Conservation (phyloP, 2,797 vertebrate species). For the Dromococcyx pavoninus region DNA sequence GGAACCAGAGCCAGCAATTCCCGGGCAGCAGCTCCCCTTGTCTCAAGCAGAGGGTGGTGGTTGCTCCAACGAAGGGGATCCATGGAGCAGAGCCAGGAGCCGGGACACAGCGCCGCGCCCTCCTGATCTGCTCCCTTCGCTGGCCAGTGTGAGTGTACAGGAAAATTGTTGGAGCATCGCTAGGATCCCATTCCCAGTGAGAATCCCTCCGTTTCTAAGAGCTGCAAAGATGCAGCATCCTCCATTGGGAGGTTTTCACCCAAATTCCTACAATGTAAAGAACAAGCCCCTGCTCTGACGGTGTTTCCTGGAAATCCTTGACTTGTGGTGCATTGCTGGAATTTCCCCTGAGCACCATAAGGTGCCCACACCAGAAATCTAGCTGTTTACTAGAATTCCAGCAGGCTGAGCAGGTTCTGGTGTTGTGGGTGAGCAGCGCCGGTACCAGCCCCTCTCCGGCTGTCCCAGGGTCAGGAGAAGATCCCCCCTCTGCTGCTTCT, state of each 20-base stretch:
- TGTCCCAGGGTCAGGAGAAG: background rate
- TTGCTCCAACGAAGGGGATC: fast-evolving
- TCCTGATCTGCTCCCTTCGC: fast-evolving
- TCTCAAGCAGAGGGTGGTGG: no score
- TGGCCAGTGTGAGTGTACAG: fast-evolving
- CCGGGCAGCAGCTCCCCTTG: background rate
- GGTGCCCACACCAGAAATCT: background rate
- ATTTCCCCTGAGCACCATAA: fast-evolving
- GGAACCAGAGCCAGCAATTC: background rate
- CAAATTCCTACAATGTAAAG: background rate
- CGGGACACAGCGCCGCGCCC: fast-evolving
- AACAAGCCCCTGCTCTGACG: background rate
- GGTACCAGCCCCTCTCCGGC: background rate
- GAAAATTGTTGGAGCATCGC: background rate
- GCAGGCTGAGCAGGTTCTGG: background rate
- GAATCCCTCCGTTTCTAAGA: fast-evolving
- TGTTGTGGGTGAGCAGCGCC: background rate
- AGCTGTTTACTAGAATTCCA: background rate
- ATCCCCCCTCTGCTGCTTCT: background rate
- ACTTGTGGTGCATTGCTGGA: background rate
- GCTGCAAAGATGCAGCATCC: background rate
- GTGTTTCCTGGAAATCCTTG: background rate
- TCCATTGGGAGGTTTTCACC: background rate
- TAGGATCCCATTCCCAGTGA: background rate
- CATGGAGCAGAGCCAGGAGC: no score